A percentile compares a stretch with the other conserved stretches of the same genome.
Conservation (phyloP, 2,113 vertebrate genomes). For the Scopus umbretta region DNA sequence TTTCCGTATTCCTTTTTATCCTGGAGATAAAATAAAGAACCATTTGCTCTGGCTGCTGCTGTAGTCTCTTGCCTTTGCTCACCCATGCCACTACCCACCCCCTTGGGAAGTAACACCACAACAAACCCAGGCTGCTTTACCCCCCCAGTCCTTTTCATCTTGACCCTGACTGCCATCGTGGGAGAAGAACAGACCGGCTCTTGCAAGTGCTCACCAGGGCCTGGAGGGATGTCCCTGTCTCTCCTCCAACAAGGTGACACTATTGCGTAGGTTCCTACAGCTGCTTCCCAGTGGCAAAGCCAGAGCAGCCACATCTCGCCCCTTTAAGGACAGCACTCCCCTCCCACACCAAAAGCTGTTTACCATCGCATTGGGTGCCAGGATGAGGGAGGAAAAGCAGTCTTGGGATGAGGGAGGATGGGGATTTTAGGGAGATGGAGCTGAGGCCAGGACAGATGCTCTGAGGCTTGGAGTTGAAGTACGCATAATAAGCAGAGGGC, state of each 20-base stretch:
- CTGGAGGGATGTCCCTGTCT: neutral
- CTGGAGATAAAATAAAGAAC: constrained; percentile 59
- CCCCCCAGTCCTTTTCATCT: neutral
- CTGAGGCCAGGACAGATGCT: neutral
- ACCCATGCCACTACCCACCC: neutral
- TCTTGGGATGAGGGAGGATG: neutral
- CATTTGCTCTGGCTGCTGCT: constrained; percentile 31
- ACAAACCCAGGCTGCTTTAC: neutral
- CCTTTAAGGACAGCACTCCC: neutral
- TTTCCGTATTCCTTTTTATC: constrained; percentile 67
- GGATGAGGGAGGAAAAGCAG: neutral
- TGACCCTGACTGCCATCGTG: neutral
- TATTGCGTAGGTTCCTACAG: fast-evolving
- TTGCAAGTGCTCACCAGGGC: fast-evolving
- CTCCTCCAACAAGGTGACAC: neutral
- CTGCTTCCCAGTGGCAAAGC: neutral
- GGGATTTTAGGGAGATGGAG: neutral
- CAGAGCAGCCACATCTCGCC: neutral
- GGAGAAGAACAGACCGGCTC: neutral
- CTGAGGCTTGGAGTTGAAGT: neutral
- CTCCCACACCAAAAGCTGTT: neutral
- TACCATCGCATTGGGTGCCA: neutral
- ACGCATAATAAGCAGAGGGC: neutral
- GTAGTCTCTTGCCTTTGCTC: neutral
- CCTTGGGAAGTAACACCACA: neutral